These are phyloP conservation scores for Oceanites oceanicus DNA, from an alignment of 2,113 vertebrate species.

Conservation along the genomic window DNA sequence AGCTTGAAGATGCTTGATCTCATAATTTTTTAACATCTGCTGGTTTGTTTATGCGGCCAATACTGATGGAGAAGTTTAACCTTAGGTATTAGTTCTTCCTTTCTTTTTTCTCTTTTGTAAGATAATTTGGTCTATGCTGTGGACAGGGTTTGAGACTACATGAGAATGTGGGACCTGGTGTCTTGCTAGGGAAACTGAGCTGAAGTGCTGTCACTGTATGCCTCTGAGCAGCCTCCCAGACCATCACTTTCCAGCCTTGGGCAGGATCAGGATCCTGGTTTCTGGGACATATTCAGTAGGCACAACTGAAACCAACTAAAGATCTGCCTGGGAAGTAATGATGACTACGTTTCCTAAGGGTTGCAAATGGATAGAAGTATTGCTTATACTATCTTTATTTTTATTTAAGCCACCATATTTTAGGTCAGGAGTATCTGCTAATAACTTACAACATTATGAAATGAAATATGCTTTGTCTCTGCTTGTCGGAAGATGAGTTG, in stretches of 20 bases:
- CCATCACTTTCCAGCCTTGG: neutral
- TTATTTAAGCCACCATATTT: neutral
- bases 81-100: neutral
- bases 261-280: neutral
- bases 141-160: neutral
- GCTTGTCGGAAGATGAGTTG: neutral
- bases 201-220: neutral
- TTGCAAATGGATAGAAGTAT: neutral
- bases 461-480: neutral
- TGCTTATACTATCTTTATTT: neutral
- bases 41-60: accelerated
- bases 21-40: neutral
- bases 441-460: neutral
- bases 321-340: neutral
- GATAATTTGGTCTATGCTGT: neutral
- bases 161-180: neutral
- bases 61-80: neutral
- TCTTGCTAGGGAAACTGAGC: accelerated
- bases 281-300: neutral
- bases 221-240: neutral
- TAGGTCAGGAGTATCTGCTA: neutral
- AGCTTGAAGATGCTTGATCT: neutral
- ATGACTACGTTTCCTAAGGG: neutral
- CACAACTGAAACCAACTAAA: neutral
- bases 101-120: neutral